A percentile compares a stretch with the other conserved stretches of the same genome.
Conservation (phyloP, 2,113 vertebrate species). For the Myiozetetes cayanensis region DNA sequence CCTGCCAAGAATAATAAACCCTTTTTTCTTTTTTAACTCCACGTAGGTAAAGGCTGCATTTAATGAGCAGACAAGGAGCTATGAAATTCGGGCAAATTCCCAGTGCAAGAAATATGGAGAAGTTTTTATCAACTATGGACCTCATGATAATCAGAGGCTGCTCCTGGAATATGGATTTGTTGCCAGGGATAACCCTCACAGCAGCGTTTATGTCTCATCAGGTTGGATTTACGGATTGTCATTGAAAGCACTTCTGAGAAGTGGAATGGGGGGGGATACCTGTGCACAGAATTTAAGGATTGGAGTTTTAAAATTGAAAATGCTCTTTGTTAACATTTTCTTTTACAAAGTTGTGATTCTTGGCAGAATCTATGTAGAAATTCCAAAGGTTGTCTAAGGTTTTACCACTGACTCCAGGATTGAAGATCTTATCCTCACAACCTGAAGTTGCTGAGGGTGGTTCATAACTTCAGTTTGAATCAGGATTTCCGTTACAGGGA, state of each 20-base stretch:
- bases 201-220: conserved; percentile 82
- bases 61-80: conserved; percentile 78
- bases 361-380: fast-evolving
- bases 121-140: conserved; percentile 91
- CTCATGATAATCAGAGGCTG: conserved; percentile 89
- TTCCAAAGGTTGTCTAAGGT: neutral
- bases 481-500: neutral
- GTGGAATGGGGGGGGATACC: neutral
- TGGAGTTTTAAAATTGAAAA: neutral
- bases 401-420: neutral
- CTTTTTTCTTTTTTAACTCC: neutral
- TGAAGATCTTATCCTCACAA: neutral
- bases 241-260: neutral
- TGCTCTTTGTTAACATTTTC: neutral
- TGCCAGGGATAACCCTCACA: conserved; percentile 82
- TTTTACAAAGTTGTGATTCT: neutral
- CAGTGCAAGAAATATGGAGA: conserved; percentile 74
- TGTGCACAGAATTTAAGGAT: neutral
- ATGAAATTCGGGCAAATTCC: conserved; percentile 80
- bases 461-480: neutral
- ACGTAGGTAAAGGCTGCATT: conserved; percentile 86
- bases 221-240: conserved; percentile 68
- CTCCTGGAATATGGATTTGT: conserved; percentile 94
- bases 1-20: neutral
- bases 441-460: neutral